Percentiles rank a stretch among this genome's conserved stretches.
Evolutionary conservation across 2,113 vertebrate genomes (phyloP).

Genomic region (Gadus macrocephalus): DNA sequence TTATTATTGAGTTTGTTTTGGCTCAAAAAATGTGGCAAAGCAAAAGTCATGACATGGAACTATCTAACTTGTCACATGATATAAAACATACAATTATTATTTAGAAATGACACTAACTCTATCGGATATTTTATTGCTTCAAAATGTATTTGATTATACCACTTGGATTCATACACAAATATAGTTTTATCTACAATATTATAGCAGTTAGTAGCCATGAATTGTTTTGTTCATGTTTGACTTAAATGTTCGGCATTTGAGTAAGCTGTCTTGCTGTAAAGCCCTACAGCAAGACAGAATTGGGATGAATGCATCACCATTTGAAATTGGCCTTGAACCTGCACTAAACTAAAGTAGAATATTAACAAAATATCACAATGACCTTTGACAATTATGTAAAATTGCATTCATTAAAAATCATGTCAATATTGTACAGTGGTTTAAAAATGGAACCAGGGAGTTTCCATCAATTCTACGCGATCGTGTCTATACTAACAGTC

Average conservation of each 20-base stretch:
- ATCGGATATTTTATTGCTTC: neutral
- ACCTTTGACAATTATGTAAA: neutral
- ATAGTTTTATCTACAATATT: neutral
- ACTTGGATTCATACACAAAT: neutral
- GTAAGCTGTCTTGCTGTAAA: no score
- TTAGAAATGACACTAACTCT: no score
- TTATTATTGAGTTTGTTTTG: neutral
- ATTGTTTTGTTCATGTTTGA: neutral
- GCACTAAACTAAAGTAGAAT: conserved; percentile 4
- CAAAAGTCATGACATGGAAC: no score
- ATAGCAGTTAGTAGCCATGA: neutral
- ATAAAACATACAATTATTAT: no score
- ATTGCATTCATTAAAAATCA: no score
- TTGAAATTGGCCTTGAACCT: neutral
- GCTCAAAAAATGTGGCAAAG: no score
- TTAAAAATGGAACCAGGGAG: no score
- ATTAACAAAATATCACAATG: neutral
- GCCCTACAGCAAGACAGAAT: conserved; percentile 1
- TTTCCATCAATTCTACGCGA: no score
- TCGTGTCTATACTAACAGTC: neutral
- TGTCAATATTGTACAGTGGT: no score
- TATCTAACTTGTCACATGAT: no score
- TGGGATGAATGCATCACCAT: neutral
- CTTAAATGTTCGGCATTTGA: neutral
- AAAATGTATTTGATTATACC: conserved; percentile 1